Conservation (phyloP, 2,888 invertebrate genomes). For the Aelia acuminata region DNA sequence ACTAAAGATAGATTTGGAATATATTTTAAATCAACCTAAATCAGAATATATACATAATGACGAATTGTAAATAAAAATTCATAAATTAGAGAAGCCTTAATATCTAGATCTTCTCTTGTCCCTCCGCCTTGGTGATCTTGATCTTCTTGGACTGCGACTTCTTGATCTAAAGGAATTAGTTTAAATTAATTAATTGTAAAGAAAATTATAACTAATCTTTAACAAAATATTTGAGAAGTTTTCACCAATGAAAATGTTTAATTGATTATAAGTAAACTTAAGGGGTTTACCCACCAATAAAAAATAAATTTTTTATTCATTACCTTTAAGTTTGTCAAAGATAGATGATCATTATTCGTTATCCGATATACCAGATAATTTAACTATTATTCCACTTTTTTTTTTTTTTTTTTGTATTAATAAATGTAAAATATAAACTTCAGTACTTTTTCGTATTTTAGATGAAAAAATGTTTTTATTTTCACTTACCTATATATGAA, state of each 20-base stretch:
- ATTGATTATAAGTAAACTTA: too few species aligned
- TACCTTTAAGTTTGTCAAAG: too few species aligned
- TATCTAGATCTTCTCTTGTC: constrained; percentile 63
- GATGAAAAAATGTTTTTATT: too few species aligned
- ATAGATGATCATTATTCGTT: too few species aligned
- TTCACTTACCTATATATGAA: too few species aligned
- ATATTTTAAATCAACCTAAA: neutral
- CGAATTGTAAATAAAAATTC: constrained; percentile 6
- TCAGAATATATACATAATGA: constrained; percentile 2
- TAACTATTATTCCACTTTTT: too few species aligned
- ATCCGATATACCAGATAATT: too few species aligned
- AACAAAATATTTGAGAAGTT: neutral
- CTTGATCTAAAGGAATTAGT: constrained; percentile 73
- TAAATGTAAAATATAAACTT: too few species aligned
- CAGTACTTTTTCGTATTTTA: too few species aligned
- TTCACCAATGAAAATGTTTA: neutral
- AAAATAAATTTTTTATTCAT: too few species aligned
- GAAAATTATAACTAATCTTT: neutral
- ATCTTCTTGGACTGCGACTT: constrained; percentile 77
- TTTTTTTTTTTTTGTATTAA: too few species aligned
- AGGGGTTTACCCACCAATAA: too few species aligned
- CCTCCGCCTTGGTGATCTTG: constrained; percentile 68
- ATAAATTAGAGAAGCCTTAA: constrained; percentile 44
- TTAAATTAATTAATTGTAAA: neutral
- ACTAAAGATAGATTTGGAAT: neutral